Evolutionary conservation across 2,797 vertebrate genomes (phyloP).

Genomic region (Schizopygopsis pylzovi): DNA sequence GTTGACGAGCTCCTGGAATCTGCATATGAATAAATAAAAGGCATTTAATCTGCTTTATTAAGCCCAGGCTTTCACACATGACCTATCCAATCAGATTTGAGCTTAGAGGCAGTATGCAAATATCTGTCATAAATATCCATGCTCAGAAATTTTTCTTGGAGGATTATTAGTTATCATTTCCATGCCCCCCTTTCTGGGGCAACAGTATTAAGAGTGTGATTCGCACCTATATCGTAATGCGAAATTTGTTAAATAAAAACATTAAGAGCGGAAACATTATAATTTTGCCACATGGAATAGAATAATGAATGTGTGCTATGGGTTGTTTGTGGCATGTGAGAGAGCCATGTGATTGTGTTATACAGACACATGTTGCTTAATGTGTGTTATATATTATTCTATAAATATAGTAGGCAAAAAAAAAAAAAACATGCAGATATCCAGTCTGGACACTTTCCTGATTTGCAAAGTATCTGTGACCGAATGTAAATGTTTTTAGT

Average conservation of each 20-base stretch:
- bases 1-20: constrained; percentile 12
- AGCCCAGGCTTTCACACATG: neutral
- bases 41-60: neutral
- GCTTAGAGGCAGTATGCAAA: neutral
- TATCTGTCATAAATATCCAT: constrained; percentile 27
- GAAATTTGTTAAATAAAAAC: neutral
- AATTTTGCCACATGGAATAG: constrained; percentile 30
- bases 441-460: neutral
- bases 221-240: neutral
- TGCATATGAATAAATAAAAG: constrained; percentile 2
- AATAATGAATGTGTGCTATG: constrained; percentile 31
- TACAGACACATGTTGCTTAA: constrained; percentile 22
- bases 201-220: neutral
- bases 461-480: constrained; percentile 29
- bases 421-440: neutral
- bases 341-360: constrained; percentile 38
- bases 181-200: neutral
- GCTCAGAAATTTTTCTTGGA: constrained; percentile 33
- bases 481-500: constrained; percentile 25
- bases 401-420: neutral
- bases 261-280: constrained; percentile 11
- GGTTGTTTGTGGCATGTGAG: constrained; percentile 2
- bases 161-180: constrained; percentile 18
- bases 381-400: constrained; percentile 16
- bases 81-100: constrained; percentile 11